A percentile compares a stretch with the other conserved stretches of the same genome.
phyloP scores from a whole-genome alignment of 2,113 vertebrate species.

The Emberiza fucata region DNA sequence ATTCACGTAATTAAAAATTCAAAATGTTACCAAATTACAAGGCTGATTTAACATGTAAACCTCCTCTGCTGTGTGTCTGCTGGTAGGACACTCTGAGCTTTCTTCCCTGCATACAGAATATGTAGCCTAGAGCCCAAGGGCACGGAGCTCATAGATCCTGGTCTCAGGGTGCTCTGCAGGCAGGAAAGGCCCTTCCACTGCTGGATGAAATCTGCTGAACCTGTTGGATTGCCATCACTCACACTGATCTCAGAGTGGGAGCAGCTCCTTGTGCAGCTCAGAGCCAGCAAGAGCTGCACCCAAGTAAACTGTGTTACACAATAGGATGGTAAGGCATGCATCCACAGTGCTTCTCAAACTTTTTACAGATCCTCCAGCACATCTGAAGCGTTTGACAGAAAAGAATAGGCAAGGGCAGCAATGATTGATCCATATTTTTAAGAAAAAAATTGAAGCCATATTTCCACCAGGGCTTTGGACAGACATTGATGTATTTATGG shows the following conservation, averaged over 20 bases:
- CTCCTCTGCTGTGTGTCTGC: neutral
- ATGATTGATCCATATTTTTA: conserved; percentile 71
- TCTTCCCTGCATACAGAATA: neutral
- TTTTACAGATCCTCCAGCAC: conserved; percentile 35
- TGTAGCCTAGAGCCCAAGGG: neutral
- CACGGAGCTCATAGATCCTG: neutral
- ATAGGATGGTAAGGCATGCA: neutral
- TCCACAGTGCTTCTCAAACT: conserved; percentile 26
- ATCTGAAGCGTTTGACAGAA: conserved; percentile 57
- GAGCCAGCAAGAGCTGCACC: neutral
- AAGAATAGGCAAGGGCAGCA: conserved; percentile 63
- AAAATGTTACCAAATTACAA: neutral
- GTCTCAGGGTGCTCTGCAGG: neutral
- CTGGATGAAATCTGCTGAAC: neutral
- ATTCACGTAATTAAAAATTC: neutral
- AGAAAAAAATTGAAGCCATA: conserved; percentile 64
- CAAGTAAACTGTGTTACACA: neutral
- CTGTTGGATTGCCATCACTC: neutral
- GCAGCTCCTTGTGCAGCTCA: neutral
- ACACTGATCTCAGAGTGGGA: neutral
- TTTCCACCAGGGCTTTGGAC: conserved; percentile 39
- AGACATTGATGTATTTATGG: conserved; percentile 67
- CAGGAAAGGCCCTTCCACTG: neutral
- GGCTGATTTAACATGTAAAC: neutral
- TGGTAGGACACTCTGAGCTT: neutral